Evolutionary conservation across 2,113 vertebrate species (phyloP).

Genomic region (Neogobius melanostomus): DNA sequence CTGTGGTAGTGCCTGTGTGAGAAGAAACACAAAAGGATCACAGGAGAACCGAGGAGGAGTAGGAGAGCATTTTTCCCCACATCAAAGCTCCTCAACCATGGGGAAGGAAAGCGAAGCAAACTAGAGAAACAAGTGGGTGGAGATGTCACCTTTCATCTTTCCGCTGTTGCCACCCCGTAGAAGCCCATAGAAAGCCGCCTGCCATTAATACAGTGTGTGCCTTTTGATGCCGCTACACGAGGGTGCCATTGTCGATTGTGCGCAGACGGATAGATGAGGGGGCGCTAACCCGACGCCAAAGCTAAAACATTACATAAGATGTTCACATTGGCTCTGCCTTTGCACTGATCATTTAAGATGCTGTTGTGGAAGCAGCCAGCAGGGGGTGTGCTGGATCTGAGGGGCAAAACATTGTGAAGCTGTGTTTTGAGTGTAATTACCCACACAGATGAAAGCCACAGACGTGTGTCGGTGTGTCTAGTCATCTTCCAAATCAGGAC

Average conservation of each 20-base stretch:
- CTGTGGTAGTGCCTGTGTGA: conserved; percentile 6
- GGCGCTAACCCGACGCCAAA: conserved; percentile 29
- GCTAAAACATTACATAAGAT: conserved; percentile 45
- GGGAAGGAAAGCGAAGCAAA: conserved; percentile 6
- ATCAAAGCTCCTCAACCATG: conserved; percentile 61
- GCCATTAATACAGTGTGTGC: conserved; percentile 35
- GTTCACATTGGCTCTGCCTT: conserved; percentile 17
- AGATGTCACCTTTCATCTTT: conserved; percentile 65
- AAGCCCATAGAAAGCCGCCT: conserved; percentile 47
- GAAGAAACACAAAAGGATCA: conserved; percentile 32
- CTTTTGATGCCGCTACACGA: conserved; percentile 48
- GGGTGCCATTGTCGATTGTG: conserved; percentile 10
- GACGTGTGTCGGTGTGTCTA: conserved; percentile 26
- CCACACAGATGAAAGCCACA: conserved; percentile 17
- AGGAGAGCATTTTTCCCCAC: conserved; percentile 39
- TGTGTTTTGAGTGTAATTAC: conserved; percentile 35
- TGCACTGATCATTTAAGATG: conserved; percentile 30
- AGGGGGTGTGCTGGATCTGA: conserved; percentile 37
- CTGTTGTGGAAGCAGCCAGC: conserved; percentile 31
- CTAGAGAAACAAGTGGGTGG: conserved; percentile 35
- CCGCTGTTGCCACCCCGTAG: conserved; percentile 50
- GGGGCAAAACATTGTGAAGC: conserved; percentile 36
- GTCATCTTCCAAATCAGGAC: not conserved
- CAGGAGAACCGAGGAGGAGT: conserved; percentile 29
- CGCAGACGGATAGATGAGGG: conserved; percentile 38